These are phyloP conservation scores for Vespertilio murinus DNA, from an alignment of 2,797 vertebrate genomes.

Conservation along the genomic window DNA sequence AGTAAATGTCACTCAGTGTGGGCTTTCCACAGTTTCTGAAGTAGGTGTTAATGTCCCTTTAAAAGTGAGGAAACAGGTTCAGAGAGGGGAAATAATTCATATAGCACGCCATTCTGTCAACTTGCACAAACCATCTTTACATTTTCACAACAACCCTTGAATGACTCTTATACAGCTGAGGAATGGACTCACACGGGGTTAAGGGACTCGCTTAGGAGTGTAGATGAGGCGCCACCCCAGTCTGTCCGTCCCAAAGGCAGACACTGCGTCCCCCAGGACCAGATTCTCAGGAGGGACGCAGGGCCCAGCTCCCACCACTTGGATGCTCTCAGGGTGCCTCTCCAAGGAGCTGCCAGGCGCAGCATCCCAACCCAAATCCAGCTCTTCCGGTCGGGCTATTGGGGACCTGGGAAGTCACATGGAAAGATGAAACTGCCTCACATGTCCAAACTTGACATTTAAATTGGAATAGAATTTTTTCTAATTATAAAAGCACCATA, in stretches of 20 bases:
- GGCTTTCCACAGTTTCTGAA: not conserved
- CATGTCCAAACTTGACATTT: not conserved
- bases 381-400: not conserved
- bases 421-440: not conserved
- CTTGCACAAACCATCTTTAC: constrained; percentile 25
- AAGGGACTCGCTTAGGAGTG: not conserved
- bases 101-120: not conserved
- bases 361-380: not conserved
- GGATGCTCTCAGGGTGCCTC: not conserved
- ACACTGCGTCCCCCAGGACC: not conserved
- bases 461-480: not conserved
- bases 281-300: not conserved
- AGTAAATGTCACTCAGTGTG: not conserved
- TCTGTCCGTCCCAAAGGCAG: not conserved
- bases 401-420: not conserved
- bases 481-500: not conserved
- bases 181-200: not conserved
- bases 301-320: not conserved
- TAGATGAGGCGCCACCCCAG: not conserved
- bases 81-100: not conserved
- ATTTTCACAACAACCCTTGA: not conserved
- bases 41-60: not conserved
- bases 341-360: not conserved
- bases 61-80: constrained; percentile 24
- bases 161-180: not conserved